Evolutionary conservation across 2,113 vertebrate species (phyloP).

Genomic region (human (Homo sapiens)): GRCh38 chr20:1880501-1881000

Average conservation of each 20-base stretch:
- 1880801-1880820: background rate
- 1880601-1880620: background rate
- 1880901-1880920: background rate
- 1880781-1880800: background rate
- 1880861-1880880: background rate
- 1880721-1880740: background rate
- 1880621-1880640: background rate
- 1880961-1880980: rapidly evolving
- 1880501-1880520: background rate
- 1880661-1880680: background rate
- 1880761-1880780: background rate
- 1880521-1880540: rapidly evolving
- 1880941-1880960: rapidly evolving
- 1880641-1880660: background rate
- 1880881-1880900: background rate
- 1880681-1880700: background rate
- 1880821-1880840: background rate
- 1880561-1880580: background rate
- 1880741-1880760: rapidly evolving
- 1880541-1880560: rapidly evolving
- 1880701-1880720: background rate
- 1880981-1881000: background rate
- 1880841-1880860: background rate
- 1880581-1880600: background rate
- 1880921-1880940: background rate